These are phyloP conservation scores for Selene dorsalis DNA, from an alignment of 2,797 vertebrate species.

Conservation along the genomic window DNA sequence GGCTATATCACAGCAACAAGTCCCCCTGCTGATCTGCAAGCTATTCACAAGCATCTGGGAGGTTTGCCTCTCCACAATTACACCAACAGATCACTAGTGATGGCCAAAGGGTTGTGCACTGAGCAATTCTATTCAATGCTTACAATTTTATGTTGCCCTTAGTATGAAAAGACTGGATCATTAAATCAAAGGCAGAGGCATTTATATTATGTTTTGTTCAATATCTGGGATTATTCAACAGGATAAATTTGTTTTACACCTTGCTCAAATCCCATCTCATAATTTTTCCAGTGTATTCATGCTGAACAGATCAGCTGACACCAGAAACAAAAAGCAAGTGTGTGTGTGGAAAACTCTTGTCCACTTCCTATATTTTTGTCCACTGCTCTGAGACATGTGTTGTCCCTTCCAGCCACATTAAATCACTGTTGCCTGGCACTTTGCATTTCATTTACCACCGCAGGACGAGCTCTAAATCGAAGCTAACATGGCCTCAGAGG, in stretches of 20 bases:
- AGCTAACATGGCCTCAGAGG: slow-evolving; percentile 28
- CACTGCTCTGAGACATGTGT: slow-evolving; percentile 15
- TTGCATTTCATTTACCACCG: slow-evolving; percentile 42
- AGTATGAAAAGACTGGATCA: slow-evolving; percentile 36
- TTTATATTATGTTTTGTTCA: slow-evolving; percentile 22
- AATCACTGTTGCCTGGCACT: slow-evolving; percentile 27
- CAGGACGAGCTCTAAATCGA: slow-evolving; percentile 33
- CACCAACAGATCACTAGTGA: slow-evolving; percentile 68
- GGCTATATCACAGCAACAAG: slow-evolving; percentile 27
- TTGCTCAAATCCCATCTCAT: background rate
- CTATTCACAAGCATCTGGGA: slow-evolving; percentile 37
- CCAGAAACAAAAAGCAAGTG: background rate
- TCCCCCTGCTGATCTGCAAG: slow-evolving; percentile 45
- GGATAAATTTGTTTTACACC: slow-evolving; percentile 10
- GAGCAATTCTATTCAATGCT: slow-evolving; percentile 35
- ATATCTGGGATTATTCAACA: slow-evolving; percentile 27
- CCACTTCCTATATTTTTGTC: slow-evolving; percentile 15
- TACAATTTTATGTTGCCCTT: slow-evolving; percentile 21
- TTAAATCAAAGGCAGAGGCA: slow-evolving; percentile 39
- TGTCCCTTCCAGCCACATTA: slow-evolving; percentile 31
- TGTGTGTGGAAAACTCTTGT: slow-evolving; percentile 32
- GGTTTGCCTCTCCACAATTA: slow-evolving; percentile 46
- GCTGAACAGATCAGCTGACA: slow-evolving; percentile 21
- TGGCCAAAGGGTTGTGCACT: slow-evolving; percentile 36
- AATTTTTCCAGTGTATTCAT: background rate